Evolutionary conservation across 2,888 invertebrate species (phyloP).

Genomic region (Tigriopus californicus): DNA sequence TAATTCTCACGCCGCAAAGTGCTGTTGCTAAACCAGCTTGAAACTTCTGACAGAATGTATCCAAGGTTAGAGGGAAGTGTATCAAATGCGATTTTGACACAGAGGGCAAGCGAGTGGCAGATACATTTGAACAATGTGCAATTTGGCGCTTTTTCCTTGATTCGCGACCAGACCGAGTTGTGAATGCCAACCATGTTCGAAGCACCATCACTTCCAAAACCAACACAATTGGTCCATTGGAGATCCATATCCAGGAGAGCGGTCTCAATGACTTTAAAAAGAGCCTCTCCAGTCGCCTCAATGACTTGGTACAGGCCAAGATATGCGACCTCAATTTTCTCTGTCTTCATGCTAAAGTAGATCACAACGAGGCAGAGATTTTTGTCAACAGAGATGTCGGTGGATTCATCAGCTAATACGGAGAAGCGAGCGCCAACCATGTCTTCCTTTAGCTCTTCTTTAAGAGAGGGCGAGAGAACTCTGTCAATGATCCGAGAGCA

Average conservation of each 20-base stretch:
- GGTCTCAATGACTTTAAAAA: neutral
- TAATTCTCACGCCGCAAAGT: neutral
- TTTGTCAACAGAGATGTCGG: neutral
- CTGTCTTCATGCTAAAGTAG: neutral
- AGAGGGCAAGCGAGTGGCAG: slow-evolving; percentile 11
- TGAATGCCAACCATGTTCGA: neutral
- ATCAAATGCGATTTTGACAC: slow-evolving; percentile 5
- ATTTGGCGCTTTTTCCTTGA: slow-evolving; percentile 1
- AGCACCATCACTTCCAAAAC: neutral
- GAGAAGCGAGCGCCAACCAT: neutral
- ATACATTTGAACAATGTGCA: slow-evolving; percentile 12
- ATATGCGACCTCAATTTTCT: neutral
- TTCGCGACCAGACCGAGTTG: slow-evolving; percentile 7
- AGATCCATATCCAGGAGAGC: neutral
- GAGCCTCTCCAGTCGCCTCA: neutral
- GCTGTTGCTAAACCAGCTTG: slow-evolving; percentile 9
- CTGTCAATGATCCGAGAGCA: neutral
- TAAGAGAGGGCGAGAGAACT: neutral
- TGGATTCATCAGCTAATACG: neutral
- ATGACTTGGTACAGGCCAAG: neutral
- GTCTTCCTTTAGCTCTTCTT: neutral
- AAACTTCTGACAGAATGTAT: slow-evolving; percentile 6
- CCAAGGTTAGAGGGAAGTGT: slow-evolving; percentile 6
- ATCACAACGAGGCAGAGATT: neutral
- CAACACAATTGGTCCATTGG: neutral